A percentile compares a stretch with the other conserved stretches of the same genome.
Evolutionary conservation across 2,797 vertebrate genomes (phyloP).

Genomic region (Crax fasciolata): DNA sequence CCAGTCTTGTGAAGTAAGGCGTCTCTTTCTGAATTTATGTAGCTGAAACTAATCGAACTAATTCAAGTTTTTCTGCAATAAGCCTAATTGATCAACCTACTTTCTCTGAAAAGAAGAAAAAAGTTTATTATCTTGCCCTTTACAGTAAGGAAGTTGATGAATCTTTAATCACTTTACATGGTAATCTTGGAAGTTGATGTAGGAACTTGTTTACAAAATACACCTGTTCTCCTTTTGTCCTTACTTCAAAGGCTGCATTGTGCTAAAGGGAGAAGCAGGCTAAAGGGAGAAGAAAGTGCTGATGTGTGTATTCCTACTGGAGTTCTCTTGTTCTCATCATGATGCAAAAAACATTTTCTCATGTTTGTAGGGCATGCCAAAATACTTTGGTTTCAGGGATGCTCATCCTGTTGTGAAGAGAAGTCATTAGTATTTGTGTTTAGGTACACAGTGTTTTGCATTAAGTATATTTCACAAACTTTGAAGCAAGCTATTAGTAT

Average conservation of each 20-base stretch:
- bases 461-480: not conserved
- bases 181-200: not conserved
- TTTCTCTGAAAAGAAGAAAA: not conserved
- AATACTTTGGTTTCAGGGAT: not conserved
- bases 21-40: slow-evolving; percentile 76
- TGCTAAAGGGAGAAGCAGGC: not conserved
- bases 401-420: not conserved
- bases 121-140: not conserved
- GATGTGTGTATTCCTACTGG: not conserved
- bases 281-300: slow-evolving; percentile 25
- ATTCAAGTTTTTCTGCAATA: slow-evolving; percentile 58
- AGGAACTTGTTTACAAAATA: slow-evolving; percentile 46
- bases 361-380: not conserved
- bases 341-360: not conserved
- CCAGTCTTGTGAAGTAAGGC: slow-evolving; percentile 55
- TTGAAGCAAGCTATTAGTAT: not conserved
- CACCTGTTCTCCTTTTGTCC: slow-evolving; percentile 36
- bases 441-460: not conserved
- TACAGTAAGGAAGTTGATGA: not conserved
- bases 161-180: slow-evolving; percentile 26
- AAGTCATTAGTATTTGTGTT: not conserved
- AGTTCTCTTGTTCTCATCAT: not conserved
- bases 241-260: not conserved
- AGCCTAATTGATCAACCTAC: slow-evolving; percentile 61
- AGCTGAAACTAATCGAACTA: slow-evolving; percentile 74